These are phyloP conservation scores for Porites rus DNA, from an alignment of 92 coral and sea anemone genomes.

Conservation along the genomic window DNA sequence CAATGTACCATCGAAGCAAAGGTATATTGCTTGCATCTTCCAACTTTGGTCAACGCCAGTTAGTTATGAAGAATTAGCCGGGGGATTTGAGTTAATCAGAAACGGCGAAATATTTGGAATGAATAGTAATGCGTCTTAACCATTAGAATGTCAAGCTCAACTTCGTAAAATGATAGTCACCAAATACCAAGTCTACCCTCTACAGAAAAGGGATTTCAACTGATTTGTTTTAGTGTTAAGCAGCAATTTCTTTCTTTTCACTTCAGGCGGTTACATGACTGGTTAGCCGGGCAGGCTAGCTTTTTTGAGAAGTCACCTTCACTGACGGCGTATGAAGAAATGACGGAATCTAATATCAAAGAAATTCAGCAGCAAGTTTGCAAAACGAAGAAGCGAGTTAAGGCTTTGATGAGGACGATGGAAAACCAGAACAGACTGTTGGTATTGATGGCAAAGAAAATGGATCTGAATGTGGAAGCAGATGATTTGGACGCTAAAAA, in stretches of 20 bases:
- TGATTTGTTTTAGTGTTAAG: background rate
- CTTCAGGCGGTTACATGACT: constrained; percentile 29
- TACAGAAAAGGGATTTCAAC: no score
- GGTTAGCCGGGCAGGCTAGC: constrained; percentile 31
- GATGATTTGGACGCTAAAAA: constrained; percentile 36
- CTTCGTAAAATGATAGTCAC: no score
- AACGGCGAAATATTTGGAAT: no score
- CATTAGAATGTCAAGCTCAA: no score
- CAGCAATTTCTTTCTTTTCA: background rate
- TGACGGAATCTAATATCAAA: constrained; percentile 16
- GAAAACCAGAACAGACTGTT: constrained; percentile 75
- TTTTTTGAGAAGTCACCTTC: constrained; percentile 10
- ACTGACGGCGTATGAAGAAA: constrained; percentile 22
- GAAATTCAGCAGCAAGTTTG: constrained; percentile 64
- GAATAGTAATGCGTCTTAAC: no score
- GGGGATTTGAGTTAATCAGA: no score
- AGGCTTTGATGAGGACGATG: constrained; percentile 60
- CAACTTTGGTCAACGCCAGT: no score
- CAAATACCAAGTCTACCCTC: no score
- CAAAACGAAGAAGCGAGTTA: constrained; percentile 83
- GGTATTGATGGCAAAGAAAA: constrained; percentile 67
- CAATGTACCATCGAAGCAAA: no score
- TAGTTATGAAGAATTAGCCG: no score
- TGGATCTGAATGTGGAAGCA: constrained; percentile 44
- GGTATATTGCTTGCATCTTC: no score